Conservation (phyloP, 2,888 invertebrate species). For the Limnephilus auricula region DNA sequence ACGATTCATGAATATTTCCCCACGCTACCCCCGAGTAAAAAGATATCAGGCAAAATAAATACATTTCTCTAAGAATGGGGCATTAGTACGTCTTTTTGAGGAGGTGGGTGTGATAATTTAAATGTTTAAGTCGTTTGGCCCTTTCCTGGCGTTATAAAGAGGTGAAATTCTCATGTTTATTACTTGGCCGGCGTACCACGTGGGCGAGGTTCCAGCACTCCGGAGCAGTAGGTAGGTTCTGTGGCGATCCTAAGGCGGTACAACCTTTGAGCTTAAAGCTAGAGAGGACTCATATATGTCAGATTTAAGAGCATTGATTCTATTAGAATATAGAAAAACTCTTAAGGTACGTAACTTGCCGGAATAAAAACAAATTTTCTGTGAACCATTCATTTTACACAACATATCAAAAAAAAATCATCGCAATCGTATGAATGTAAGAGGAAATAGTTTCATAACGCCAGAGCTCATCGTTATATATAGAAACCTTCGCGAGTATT, state of each 20-base stretch:
- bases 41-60: not conserved
- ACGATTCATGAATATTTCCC: not conserved
- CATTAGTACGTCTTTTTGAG: not conserved
- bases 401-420: too few relatives aligned
- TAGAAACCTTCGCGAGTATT: too few relatives aligned
- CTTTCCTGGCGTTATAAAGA: slow-evolving; percentile 51
- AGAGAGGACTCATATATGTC: not conserved
- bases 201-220: slow-evolving; percentile 47
- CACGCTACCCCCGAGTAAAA: not conserved
- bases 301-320: not conserved
- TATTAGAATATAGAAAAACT: not conserved
- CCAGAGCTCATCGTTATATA: too few relatives aligned
- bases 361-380: too few relatives aligned
- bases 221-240: not conserved
- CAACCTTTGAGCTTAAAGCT: not conserved
- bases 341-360: too few relatives aligned
- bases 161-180: slow-evolving; percentile 62
- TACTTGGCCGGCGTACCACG: slow-evolving; percentile 39
- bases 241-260: slow-evolving; percentile 6
- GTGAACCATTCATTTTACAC: too few relatives aligned
- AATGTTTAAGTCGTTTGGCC: slow-evolving; percentile 32
- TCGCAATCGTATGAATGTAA: too few relatives aligned
- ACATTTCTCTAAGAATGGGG: not conserved
- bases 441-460: too few relatives aligned
- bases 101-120: not conserved